Evolutionary conservation across 2,888 invertebrate species (phyloP).

Genomic region (Pseudococcus viburni): DNA sequence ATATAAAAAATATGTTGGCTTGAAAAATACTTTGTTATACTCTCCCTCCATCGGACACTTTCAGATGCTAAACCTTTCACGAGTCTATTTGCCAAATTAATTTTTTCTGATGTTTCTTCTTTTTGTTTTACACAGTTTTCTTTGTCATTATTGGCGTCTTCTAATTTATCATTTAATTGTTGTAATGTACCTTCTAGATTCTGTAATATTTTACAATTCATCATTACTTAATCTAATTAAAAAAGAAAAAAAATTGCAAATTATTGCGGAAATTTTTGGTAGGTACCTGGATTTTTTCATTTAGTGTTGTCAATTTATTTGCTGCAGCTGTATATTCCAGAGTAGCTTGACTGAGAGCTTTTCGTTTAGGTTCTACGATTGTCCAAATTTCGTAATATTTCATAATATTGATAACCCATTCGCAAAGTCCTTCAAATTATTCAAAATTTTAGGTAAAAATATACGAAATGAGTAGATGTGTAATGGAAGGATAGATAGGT

Average conservation of each 20-base stretch:
- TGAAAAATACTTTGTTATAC: constrained; percentile 74
- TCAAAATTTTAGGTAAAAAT: constrained; percentile 23
- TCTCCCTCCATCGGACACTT: constrained; percentile 86
- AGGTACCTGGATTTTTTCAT: constrained; percentile 77
- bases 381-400: constrained; percentile 91
- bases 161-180: constrained; percentile 85
- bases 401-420: constrained; percentile 95
- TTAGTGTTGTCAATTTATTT: constrained; percentile 83
- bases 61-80: constrained; percentile 95
- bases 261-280: background rate
- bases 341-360: constrained; percentile 88
- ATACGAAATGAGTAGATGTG: background rate
- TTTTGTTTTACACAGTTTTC: constrained; percentile 93
- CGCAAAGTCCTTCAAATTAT: constrained; percentile 80
- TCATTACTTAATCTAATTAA: background rate
- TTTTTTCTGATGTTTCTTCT: constrained; percentile 89
- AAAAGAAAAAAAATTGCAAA: too few species aligned
- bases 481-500: background rate
- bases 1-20: background rate
- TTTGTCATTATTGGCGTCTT: constrained; percentile 88
- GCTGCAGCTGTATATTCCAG: constrained; percentile 86
- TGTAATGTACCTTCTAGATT: constrained; percentile 84
- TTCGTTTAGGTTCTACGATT: constrained; percentile 91
- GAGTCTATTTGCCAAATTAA: constrained; percentile 91
- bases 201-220: constrained; percentile 70